Conservation (phyloP, 2,797 vertebrate species). For the Sebastolobus alascanus region DNA sequence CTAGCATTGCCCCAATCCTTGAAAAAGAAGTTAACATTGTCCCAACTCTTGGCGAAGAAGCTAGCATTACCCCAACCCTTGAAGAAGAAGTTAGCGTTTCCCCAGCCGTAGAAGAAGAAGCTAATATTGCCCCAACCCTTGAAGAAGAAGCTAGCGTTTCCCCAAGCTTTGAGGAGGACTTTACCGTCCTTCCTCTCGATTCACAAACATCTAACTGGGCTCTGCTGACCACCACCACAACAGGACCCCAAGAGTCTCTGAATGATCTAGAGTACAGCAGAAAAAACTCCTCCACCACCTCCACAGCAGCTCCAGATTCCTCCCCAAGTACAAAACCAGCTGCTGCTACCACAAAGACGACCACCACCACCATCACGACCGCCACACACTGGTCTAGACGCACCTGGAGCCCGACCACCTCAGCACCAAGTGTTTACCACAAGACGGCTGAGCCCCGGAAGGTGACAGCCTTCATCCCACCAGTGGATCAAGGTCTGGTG, state of each 20-base stretch:
- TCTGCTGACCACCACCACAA: constrained; percentile 55
- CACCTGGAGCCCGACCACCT: constrained; percentile 68
- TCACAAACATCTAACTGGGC: constrained; percentile 71
- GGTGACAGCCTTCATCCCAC: constrained; percentile 71
- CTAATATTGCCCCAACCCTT: background rate
- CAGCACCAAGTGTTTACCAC: constrained; percentile 40
- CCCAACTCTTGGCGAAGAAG: constrained; percentile 1
- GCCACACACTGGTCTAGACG: constrained; percentile 54
- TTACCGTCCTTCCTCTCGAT: constrained; percentile 63
- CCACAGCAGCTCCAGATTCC: constrained; percentile 29
- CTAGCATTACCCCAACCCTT: background rate
- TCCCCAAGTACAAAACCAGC: constrained; percentile 36
- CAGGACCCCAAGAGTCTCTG: constrained; percentile 71
- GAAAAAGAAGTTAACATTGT: background rate
- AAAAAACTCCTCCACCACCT: constrained; percentile 35
- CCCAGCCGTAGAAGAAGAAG: background rate
- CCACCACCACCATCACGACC: constrained; percentile 31
- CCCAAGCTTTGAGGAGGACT: constrained; percentile 49
- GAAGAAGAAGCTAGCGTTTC: background rate
- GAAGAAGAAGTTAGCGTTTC: background rate
- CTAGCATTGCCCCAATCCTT: background rate
- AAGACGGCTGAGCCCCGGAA: constrained; percentile 68
- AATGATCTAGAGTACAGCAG: constrained; percentile 71
- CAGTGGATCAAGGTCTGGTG: constrained; percentile 79
- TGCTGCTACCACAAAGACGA: constrained; percentile 9